phyloP scores from a whole-genome alignment of 2,888 invertebrate species.

The Aleiodes testaceus region DNA sequence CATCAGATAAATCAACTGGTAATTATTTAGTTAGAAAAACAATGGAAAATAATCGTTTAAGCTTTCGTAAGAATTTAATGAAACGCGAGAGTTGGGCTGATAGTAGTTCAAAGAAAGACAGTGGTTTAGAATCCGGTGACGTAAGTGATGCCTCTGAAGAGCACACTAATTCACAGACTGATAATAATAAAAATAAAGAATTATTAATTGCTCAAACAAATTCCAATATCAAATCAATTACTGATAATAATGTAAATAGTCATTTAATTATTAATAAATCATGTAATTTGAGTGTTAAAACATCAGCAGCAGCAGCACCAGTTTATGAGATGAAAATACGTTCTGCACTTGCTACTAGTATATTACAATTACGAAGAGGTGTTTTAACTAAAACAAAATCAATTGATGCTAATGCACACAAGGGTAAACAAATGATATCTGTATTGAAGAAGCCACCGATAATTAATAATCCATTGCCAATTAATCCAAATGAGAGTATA shows the following conservation, averaged over 20 bases:
- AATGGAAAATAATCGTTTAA: slow-evolving; percentile 40
- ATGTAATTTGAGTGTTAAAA: background rate
- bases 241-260: slow-evolving; percentile 20
- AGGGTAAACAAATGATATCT: slow-evolving; percentile 73
- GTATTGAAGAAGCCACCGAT: slow-evolving; percentile 73
- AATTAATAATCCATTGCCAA: slow-evolving; percentile 47
- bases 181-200: background rate
- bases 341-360: slow-evolving; percentile 63
- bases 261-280: slow-evolving; percentile 10
- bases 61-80: slow-evolving; percentile 3
- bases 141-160: slow-evolving; percentile 70
- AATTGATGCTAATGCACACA: slow-evolving; percentile 46
- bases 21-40: slow-evolving; percentile 34
- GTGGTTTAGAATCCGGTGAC: slow-evolving; percentile 71
- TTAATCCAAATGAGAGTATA: slow-evolving; percentile 59
- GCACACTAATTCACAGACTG: background rate
- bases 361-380: slow-evolving; percentile 61
- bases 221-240: slow-evolving; percentile 19
- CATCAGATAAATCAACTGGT: slow-evolving; percentile 50
- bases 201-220: slow-evolving; percentile 26
- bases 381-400: slow-evolving; percentile 59
- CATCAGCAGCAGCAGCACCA: slow-evolving; percentile 20
- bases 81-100: slow-evolving; percentile 56
- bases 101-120: slow-evolving; percentile 69
- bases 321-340: slow-evolving; percentile 62